Evolutionary conservation across 53 echinoderm and acorn worm genomes (phyloP), one percentile per base, ranked within the genome.

Genomic region (Stichopus horrens): DNA sequence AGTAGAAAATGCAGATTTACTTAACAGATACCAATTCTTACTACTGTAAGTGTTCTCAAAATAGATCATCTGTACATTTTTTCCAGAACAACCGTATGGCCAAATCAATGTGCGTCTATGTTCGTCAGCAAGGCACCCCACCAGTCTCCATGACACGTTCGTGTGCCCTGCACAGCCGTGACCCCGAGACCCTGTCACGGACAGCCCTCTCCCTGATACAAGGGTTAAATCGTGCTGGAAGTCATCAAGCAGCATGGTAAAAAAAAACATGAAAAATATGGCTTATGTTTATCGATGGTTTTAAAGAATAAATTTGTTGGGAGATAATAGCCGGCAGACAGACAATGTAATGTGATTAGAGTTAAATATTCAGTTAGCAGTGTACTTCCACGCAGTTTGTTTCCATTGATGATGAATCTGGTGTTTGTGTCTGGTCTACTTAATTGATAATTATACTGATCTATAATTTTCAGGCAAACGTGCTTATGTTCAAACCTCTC

Each of bases 201-300:
- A 91, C 90, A 80, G 93, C 93, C 59, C 91, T 92, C 74, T 86
- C 83, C 58, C 92, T 99, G 74, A 94, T 99, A 5, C 99, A 99
- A 93, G 92, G 92, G 65, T 83, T 99, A 11, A 99, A 99, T 84
- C 86, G 66, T 54, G 96, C 96, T 51, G 99, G 99, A 14, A 96
- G 91, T 83, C 96, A 99, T 54, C 99, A 99, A 76, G 92, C 91
- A 85, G 96, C 96, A 8, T 99, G 99, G 99, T 99, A 90, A 83
- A 92, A 52, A 80, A 5, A 10, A 74, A 18, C 75, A 74, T 7
- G 23, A 37, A 37, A 37, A 37, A 37, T 37, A 37, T 37, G 37
- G 37, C 37, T 37, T 37, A 37, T 37, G 37, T 37, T 37, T 37
- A 37, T 37, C 37, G 2, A 2, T 37, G 37, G 37, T 37, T 37